Base-by-base conservation (phyloP, 2,113 vertebrate species). In the Oriolus oriolus region DNA sequence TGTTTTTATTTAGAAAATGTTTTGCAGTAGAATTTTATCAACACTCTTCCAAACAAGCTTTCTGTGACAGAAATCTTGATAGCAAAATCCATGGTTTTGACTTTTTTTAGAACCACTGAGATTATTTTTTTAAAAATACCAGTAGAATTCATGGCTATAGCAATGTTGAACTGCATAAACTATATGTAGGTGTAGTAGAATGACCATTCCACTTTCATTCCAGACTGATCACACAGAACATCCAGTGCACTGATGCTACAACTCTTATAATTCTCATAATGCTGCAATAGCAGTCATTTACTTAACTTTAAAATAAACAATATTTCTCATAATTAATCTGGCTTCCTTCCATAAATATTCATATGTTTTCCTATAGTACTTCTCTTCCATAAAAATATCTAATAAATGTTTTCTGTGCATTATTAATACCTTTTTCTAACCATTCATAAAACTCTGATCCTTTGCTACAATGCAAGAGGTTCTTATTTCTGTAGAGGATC, bases 371-470 rank as follows among this genome's bases (percentile, higher is more conserved):
- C 95, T 96, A 97, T 96, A 97, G 89, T 95, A 96, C 91, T 95
- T 95, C 95, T 97, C 82, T 97, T 96, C 93, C 98, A 98, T 97
- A 98, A 98, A 98, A 98, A 98, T 98, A 98, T 97, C 96, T 97
- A 97, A 96, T 98, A 98, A 98, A 98, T 90, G 93, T 97, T 96
- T 96, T 96, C 96, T 98, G 97, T 98, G 97, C 97, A 98, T 98
- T 97, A 98, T 97, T 97, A 97, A 97, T 97, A 97, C 81, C 89
- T 96, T 94, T 97, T 94, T 95, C 90, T 96, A 97, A 96, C 95
- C 92, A 82, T 93, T 97, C 94, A 97, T 97, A 96, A 97, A 97
- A 95, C 96, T 96, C 96, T 96, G 95, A 98, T 97, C 95, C 96
- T 97, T 97, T 84, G 82, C 91, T 74, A 76, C 53, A 85, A 83